phyloP scores from a whole-genome alignment of 1,140 invertebrate species.

The Marisa cornuarietis region DNA sequence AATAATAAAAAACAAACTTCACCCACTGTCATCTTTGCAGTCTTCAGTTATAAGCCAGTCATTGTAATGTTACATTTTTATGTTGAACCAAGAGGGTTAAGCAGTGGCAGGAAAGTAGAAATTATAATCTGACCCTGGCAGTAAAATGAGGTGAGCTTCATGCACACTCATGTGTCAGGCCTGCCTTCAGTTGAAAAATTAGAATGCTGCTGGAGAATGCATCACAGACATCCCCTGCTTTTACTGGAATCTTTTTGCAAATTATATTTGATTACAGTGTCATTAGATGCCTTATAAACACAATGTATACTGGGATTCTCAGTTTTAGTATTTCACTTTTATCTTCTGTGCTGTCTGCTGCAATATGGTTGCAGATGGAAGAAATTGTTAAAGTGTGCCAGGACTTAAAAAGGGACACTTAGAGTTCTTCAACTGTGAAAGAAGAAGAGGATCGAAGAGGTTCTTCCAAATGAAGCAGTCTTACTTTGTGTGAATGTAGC shows the following conservation, averaged over 20 bases:
- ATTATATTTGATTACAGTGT: conserved; percentile 1
- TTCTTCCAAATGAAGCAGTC: background rate
- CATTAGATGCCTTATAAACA: conserved; percentile 14
- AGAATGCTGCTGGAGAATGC: background rate
- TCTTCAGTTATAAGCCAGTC: too few relatives aligned
- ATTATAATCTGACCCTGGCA: conserved; percentile 24
- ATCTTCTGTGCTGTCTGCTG: conserved; percentile 9
- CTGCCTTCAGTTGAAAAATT: conserved; percentile 29
- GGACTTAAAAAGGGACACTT: conserved; percentile 5
- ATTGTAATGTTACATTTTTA: too few relatives aligned
- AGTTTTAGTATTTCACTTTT: conserved; percentile 6
- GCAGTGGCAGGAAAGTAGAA: conserved; percentile 24
- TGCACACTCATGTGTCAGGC: conserved; percentile 29
- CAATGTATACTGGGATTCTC: conserved; percentile 26
- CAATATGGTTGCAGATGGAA: conserved; percentile 17
- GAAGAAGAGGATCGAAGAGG: background rate
- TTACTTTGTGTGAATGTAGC: background rate
- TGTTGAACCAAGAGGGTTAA: too few relatives aligned
- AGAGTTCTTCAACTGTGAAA: background rate
- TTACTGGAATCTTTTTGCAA: background rate
- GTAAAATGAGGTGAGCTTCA: conserved; percentile 11
- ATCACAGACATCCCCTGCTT: background rate
- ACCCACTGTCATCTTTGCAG: too few relatives aligned
- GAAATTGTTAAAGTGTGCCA: conserved; percentile 17
- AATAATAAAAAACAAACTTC: too few relatives aligned